A percentile compares a stretch with the other conserved stretches of the same genome.
Evolutionary conservation across 2,888 invertebrate genomes (phyloP).

Genomic region (Drosophila kokeensis): DNA sequence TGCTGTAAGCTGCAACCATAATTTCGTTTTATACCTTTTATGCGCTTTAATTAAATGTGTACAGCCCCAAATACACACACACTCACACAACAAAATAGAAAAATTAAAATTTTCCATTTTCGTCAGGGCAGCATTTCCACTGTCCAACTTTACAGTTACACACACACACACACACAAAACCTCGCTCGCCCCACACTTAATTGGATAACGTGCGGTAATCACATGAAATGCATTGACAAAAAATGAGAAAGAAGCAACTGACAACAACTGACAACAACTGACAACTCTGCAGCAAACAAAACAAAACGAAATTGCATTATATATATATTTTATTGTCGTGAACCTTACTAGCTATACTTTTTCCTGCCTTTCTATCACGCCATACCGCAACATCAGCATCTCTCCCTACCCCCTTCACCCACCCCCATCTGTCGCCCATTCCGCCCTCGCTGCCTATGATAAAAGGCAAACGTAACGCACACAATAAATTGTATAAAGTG

Average conservation of each 20-base stretch:
- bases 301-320: slow-evolving; percentile 40
- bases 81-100: neutral
- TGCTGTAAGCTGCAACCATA: slow-evolving; percentile 53
- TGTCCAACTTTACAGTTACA: neutral
- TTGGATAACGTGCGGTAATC: slow-evolving; percentile 42
- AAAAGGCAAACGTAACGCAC: slow-evolving; percentile 45
- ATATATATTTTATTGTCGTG: slow-evolving; percentile 31
- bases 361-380: neutral
- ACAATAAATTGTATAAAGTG: slow-evolving; percentile 62
- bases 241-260: neutral
- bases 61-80: neutral
- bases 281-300: slow-evolving; percentile 30
- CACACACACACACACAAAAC: neutral
- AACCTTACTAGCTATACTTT: neutral
- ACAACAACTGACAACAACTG: neutral
- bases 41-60: slow-evolving; percentile 64
- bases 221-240: slow-evolving; percentile 34
- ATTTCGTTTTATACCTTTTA: slow-evolving; percentile 60
- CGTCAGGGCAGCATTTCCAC: slow-evolving; percentile 4
- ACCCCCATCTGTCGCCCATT: neutral
- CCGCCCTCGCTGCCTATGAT: slow-evolving; percentile 10
- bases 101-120: slow-evolving; percentile 3
- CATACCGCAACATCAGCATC: neutral
- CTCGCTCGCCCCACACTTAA: slow-evolving; percentile 19
- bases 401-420: neutral